phyloP scores from a whole-genome alignment of 1,140 invertebrate species.

The Hermetia illucens region DNA sequence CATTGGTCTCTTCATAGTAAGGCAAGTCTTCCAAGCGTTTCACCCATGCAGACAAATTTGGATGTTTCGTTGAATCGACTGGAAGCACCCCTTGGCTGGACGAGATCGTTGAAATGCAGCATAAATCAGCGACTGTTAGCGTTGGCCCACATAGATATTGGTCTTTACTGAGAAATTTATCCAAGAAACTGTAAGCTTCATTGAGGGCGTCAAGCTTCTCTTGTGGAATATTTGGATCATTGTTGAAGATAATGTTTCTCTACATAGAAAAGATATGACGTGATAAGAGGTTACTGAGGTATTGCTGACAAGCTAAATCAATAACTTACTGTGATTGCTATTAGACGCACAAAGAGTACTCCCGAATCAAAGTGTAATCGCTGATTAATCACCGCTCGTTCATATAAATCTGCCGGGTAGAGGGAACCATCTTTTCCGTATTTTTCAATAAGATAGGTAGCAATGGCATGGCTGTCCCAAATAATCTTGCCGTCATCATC shows the following conservation, averaged over 20 bases:
- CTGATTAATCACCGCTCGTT: conserved; percentile 39
- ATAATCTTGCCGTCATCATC: conserved; percentile 16
- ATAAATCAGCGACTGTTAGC: conserved; percentile 43
- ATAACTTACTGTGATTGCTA: conserved; percentile 19
- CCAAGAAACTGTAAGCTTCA: conserved; percentile 33
- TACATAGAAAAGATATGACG: neutral
- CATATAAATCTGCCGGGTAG: conserved; percentile 40
- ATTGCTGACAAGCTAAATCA: too few species aligned
- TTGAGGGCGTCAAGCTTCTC: conserved; percentile 26
- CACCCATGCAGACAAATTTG: conserved; percentile 19
- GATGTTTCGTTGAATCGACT: conserved; percentile 18
- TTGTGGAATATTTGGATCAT: conserved; percentile 12
- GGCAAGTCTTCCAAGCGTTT: conserved; percentile 18
- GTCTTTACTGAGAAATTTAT: conserved; percentile 32
- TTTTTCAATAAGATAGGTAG: conserved; percentile 16
- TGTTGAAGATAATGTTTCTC: conserved; percentile 7
- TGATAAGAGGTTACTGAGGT: neutral
- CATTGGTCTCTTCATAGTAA: conserved; percentile 24
- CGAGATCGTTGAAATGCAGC: conserved; percentile 28
- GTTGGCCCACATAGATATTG: conserved; percentile 31
- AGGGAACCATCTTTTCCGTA: conserved; percentile 33
- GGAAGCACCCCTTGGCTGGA: conserved; percentile 20
- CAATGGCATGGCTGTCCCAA: conserved; percentile 26
- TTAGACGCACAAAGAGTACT: conserved; percentile 41
- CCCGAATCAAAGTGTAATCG: conserved; percentile 44